Conservation (phyloP, 2,888 invertebrate genomes). For the Epirrhoe alternata region DNA sequence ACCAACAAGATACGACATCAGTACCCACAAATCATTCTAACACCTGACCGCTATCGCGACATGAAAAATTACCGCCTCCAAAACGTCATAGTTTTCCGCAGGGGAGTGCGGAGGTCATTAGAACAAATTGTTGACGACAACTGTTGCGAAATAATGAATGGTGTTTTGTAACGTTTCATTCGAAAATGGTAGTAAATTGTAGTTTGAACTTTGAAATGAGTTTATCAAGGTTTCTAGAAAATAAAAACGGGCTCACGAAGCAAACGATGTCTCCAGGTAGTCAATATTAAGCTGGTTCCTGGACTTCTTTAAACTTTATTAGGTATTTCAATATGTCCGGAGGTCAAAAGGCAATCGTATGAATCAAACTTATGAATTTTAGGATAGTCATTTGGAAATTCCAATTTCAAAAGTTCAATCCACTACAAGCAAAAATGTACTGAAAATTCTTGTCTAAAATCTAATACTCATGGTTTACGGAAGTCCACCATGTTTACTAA, state of each 20-base stretch:
- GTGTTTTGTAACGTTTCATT: slow-evolving; percentile 45
- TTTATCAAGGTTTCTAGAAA: too few relatives aligned
- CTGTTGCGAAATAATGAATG: slow-evolving; percentile 58
- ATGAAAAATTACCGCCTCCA: slow-evolving; percentile 80
- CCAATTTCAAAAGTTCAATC: not conserved
- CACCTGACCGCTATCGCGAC: slow-evolving; percentile 83
- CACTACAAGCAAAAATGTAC: not conserved
- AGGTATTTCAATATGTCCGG: too few relatives aligned
- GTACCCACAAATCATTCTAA: slow-evolving; percentile 78
- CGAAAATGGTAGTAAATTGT: slow-evolving; percentile 20
- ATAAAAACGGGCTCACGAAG: too few relatives aligned
- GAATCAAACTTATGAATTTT: too few relatives aligned
- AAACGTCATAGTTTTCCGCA: slow-evolving; percentile 69
- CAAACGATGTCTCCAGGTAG: too few relatives aligned
- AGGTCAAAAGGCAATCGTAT: too few relatives aligned
- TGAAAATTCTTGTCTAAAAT: slow-evolving; percentile 31
- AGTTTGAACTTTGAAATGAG: slow-evolving; percentile 7
- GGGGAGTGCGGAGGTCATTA: slow-evolving; percentile 65
- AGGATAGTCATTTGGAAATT: not conserved
- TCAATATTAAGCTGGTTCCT: too few relatives aligned
- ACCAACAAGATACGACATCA: slow-evolving; percentile 39
- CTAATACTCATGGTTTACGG: slow-evolving; percentile 36
- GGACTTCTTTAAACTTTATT: too few relatives aligned
- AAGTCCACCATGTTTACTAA: slow-evolving; percentile 37
- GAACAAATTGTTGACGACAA: slow-evolving; percentile 76